Evolutionary conservation across 2,797 vertebrate genomes (phyloP), one percentile per base, ranked within the genome.

Genomic region (Sebastolobus altivelis): DNA sequence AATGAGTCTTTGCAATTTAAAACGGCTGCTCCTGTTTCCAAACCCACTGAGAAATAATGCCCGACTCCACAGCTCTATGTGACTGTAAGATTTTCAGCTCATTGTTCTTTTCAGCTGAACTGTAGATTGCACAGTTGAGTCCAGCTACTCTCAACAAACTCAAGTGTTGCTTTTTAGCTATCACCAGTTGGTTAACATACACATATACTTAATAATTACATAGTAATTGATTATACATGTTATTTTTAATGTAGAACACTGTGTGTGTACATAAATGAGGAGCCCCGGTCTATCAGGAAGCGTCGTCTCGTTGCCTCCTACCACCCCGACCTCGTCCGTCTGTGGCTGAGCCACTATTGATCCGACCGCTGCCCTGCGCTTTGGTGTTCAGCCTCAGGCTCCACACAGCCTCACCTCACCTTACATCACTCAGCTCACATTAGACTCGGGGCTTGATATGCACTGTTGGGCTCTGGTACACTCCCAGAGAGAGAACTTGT

Each of bases 341-440:
- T 63, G 62, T 71, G 43, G 63, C 90, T 88, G 74, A 86, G 78
- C 65, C 81, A 8, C n/a, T 88, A 92, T 92, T 89, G 90, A 92
- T 86, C 88, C 56, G 69, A 81, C 84, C 49, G n/a, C 83, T 90
- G 86, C 79, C 81, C 88, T 85, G 82, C 80, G 81, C 84, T 86
- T 87, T 77, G 63, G 85, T 87, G 86, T 87, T 88, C 80, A 85
- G 90, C 86, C 91, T 84, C 77, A 7, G 91, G 91, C 84, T 79
- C 79, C 73, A 65, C 71, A n/a, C 78, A 60, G 79, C 75, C 72
- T 88, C 67, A 68, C 72, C 83, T 87, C 83, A 80, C 79, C 77
- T 88, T 80, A 74, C 78, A 85, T 88, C 81, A 72, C 85, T 93
- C 89, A 86, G 72, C 78, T 91, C 37, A 84, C 68, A 89, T 91